Base-by-base conservation (phyloP, 2,888 invertebrate genomes). In the Choreutis nemorana region DNA sequence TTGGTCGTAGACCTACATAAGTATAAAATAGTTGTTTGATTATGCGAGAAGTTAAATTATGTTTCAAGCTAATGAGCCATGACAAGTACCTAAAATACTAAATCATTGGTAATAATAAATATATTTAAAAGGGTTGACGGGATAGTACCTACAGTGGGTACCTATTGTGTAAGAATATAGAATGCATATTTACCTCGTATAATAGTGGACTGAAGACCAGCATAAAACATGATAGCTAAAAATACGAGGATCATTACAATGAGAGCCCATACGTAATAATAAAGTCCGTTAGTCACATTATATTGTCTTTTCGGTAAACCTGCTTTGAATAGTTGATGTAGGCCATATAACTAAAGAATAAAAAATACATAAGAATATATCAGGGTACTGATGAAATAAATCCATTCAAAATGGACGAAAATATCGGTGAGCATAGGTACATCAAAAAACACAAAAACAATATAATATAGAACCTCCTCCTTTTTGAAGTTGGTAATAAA, bases 141-240 rank as follows among this genome's bases (percentile, higher is more conserved):
- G n/a, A n/a, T n/a, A n/a, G n/a, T n/a, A n/a, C n/a, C n/a, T n/a
- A n/a, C n/a, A n/a, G n/a, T n/a, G n/a, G n/a, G n/a, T n/a, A n/a
- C n/a, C n/a, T n/a, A n/a, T n/a, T n/a, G n/a, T 7, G 9, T 26
- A 32, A 21, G 14, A n/a, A 14, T 14, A 14, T 3, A 13, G 29
- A 32, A 26, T 11, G 14, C n/a, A 14, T 6, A 21, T 6, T 29
- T 40, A 70, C 77, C 72, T 66, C 73, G 48, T 38, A 77, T 68
- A 28, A 78, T 78, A 10, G 77, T 67, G 20, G 77, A 73, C 37
- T 78, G 77, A 14, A 78, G 58, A 33, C 70, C 73, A 31, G 70
- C 71, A 43, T 78, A 78, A 46, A 78, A 78, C 62, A 78, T 75
- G 27, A 75, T 72, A 2, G 68, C 64, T 2, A 75, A 55, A 37